Base-by-base conservation (phyloP, 2,888 invertebrate species). In the Hyalella azteca region DNA sequence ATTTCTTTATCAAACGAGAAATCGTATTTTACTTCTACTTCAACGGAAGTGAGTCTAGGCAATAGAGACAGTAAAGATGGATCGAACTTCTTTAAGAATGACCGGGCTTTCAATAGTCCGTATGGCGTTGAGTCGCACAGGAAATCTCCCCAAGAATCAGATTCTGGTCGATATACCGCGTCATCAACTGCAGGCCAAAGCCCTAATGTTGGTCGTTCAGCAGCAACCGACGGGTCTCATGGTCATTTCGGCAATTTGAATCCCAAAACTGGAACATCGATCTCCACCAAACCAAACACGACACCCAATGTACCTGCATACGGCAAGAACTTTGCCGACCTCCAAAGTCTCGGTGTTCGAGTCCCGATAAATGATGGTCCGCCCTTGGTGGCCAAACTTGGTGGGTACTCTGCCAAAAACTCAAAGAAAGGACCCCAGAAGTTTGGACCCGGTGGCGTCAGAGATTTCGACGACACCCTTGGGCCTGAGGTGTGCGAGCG, bases 381-480 rank as follows among this genome's bases (percentile, higher is more conserved):
- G 3, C 81, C 85, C 2, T 73, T 85, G 13, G 80, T 85, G n/a
- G 77, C 80, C 41, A 85, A 85, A 45, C 77, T 84, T 22, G 78
- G 78, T 3, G 75, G 75, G 11, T 39, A n/a, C 22, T 9, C n/a
- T 15, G 76, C 78, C 40, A 39, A 81, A 41, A 78, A 60, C 5
- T 73, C 76, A 19, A 32, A 50, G n/a, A 79, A 48, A 48, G 80
- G 76, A 41, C 90, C 91, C 84, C 91, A 92, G 85, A 89, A 91
- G 15, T 91, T 91, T 84, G 91, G 91, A 22, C 91, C 91, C 0
- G 91, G 91, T n/a, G 91, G 91, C 36, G 89, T 89, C 87, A 89
- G 91, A 85, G 89, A 90, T 84, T 88, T 90, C 82, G 90, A 91
- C 75, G 91, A 91, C 86, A 91, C 90, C 2, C 87, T 92, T 15